phyloP scores from a whole-genome alignment of 2,888 invertebrate species.

The Aleiodes alternator region DNA sequence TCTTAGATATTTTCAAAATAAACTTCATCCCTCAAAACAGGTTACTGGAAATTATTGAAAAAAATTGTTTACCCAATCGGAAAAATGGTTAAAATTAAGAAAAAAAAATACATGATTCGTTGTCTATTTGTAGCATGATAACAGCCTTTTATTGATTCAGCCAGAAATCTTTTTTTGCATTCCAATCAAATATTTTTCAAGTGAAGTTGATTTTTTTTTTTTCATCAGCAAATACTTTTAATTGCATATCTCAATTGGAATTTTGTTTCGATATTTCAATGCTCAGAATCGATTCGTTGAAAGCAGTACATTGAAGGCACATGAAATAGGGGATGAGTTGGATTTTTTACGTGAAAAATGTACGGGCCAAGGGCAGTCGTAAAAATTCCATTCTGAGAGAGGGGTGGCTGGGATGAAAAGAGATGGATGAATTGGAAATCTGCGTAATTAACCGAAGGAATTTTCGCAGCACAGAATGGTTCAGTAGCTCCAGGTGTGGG shows the following conservation, averaged over 20 bases:
- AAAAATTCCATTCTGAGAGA: slow-evolving; percentile 68
- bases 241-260: slow-evolving; percentile 25
- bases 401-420: slow-evolving; percentile 37
- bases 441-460: slow-evolving; percentile 74
- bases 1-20: no score
- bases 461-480: slow-evolving; percentile 59
- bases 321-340: neutral
- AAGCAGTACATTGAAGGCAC: neutral
- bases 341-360: slow-evolving; percentile 14
- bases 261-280: slow-evolving; percentile 33
- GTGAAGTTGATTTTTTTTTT: neutral
- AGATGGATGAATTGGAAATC: slow-evolving; percentile 70
- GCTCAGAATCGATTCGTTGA: slow-evolving; percentile 26
- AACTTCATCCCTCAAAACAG: no score
- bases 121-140: no score
- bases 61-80: no score
- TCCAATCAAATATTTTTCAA: neutral
- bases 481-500: slow-evolving; percentile 44
- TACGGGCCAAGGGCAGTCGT: slow-evolving; percentile 60
- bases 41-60: no score
- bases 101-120: no score
- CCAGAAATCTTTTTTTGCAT: neutral
- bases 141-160: no score
- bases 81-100: no score
- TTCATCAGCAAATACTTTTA: neutral